Evolutionary conservation across 2,113 vertebrate species (phyloP).

Genomic region (Glareola pratincola): DNA sequence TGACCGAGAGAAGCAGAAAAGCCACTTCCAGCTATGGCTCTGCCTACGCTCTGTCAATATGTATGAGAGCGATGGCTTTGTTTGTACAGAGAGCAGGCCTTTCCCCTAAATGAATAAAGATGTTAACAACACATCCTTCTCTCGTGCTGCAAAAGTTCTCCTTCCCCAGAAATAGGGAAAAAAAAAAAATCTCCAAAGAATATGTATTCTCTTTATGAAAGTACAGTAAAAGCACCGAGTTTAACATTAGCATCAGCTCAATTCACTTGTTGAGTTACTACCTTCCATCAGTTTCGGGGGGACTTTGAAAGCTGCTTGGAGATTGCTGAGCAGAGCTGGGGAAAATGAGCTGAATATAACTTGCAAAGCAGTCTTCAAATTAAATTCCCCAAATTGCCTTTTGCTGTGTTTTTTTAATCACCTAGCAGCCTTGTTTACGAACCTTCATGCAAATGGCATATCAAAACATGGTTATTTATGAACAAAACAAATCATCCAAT

Average conservation of each 20-base stretch:
- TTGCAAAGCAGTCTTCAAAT: conserved; percentile 29
- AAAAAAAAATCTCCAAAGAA: neutral
- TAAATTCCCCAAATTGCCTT: conserved; percentile 29
- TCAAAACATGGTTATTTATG: conserved; percentile 33
- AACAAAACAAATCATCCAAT: conserved; percentile 19
- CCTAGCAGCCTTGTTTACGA: conserved; percentile 8
- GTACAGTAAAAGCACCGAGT: neutral
- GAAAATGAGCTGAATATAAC: conserved; percentile 10
- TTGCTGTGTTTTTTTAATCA: conserved; percentile 38
- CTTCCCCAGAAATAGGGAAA: neutral
- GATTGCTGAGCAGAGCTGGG: neutral
- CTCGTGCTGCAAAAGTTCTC: neutral
- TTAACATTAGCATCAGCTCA: neutral
- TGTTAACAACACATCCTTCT: neutral
- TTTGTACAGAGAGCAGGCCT: neutral
- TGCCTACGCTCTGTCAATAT: neutral
- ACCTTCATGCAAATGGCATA: neutral
- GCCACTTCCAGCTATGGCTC: neutral
- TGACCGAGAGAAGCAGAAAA: neutral
- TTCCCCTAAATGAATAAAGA: conserved; percentile 21
- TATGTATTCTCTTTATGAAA: neutral
- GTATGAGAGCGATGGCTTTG: neutral
- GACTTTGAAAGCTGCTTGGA: neutral
- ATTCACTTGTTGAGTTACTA: neutral
- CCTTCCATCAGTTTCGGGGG: neutral